A percentile compares a stretch with the other conserved stretches of the same genome.
phyloP scores from a whole-genome alignment of 2,888 invertebrate genomes.

The Drosophila nr. medialis region DNA sequence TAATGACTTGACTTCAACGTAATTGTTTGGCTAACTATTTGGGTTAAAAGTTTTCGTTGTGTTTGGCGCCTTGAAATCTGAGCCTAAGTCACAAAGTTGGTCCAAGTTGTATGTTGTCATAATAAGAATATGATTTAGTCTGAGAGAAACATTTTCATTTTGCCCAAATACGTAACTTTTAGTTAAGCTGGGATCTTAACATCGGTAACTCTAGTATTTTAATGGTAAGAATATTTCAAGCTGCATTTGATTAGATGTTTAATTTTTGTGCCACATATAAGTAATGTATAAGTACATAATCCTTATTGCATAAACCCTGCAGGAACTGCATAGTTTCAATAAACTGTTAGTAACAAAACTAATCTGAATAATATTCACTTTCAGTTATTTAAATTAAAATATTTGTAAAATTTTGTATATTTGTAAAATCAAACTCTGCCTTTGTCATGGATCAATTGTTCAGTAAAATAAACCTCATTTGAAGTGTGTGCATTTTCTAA shows the following conservation, averaged over 20 bases:
- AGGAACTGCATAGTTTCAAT: neutral
- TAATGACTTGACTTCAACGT: neutral
- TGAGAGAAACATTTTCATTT: neutral
- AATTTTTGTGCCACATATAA: neutral
- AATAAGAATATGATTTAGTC: neutral
- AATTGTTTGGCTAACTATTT: neutral
- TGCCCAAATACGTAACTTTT: neutral
- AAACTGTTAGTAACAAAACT: neutral
- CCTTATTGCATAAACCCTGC: neutral
- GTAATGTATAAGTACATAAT: neutral
- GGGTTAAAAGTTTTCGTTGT: conserved; percentile 13
- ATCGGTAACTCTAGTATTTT: neutral
- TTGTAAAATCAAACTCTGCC: neutral
- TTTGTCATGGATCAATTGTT: conserved; percentile 14
- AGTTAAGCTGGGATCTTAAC: neutral
- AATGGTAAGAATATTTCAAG: neutral
- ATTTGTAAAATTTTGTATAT: neutral
- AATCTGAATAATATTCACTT: neutral
- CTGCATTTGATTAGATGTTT: neutral
- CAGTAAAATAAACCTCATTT: neutral
- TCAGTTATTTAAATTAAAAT: neutral
- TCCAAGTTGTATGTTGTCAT: neutral
- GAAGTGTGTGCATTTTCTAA: neutral
- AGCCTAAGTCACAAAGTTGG: neutral
- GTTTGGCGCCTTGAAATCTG: conserved; percentile 7